These are phyloP conservation scores for Notodonta ziczac DNA, from an alignment of 2,888 invertebrate species.

Conservation along the genomic window DNA sequence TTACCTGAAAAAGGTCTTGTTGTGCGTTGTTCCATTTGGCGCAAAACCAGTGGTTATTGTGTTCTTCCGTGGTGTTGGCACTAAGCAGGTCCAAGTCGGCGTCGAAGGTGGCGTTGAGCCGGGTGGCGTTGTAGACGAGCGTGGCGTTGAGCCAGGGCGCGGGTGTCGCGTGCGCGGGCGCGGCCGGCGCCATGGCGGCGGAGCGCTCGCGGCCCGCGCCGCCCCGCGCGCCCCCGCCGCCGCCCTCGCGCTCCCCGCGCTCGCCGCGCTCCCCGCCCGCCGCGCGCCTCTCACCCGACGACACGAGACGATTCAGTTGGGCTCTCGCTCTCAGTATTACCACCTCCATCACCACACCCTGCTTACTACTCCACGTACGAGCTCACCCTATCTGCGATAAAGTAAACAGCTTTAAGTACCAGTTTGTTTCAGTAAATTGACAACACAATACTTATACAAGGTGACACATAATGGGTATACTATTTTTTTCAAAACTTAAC, in stretches of 20 bases:
- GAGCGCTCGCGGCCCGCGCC: conserved; percentile 65
- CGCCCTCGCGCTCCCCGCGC: conserved; percentile 50
- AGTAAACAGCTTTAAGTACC: not conserved
- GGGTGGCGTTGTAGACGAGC: conserved; percentile 80
- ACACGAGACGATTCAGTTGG: conserved; percentile 85
- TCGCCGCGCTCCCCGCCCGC: conserved; percentile 44
- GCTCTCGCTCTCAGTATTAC: conserved; percentile 86
- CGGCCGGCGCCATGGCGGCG: conserved; percentile 73
- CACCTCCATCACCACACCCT: conserved; percentile 84
- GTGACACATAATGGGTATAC: too few species aligned
- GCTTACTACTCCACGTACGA: conserved; percentile 54
- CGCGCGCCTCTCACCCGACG: conserved; percentile 67
- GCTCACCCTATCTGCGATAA: conserved; percentile 51
- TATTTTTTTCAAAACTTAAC: too few species aligned
- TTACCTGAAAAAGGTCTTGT: conserved; percentile 90
- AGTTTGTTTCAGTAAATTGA: too few species aligned
- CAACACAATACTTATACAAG: not conserved
- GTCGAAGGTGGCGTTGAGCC: conserved; percentile 82
- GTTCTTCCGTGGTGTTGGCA: conserved; percentile 73
- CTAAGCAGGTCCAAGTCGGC: conserved; percentile 81
- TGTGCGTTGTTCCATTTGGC: conserved; percentile 93
- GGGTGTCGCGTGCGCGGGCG: conserved; percentile 76
- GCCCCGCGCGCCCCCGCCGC: conserved; percentile 50
- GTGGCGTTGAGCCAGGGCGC: conserved; percentile 84
- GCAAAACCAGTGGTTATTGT: conserved; percentile 84